These are phyloP conservation scores for Acrocephalus kingi DNA, from an alignment of 2,113 vertebrate genomes.

Conservation along the genomic window DNA sequence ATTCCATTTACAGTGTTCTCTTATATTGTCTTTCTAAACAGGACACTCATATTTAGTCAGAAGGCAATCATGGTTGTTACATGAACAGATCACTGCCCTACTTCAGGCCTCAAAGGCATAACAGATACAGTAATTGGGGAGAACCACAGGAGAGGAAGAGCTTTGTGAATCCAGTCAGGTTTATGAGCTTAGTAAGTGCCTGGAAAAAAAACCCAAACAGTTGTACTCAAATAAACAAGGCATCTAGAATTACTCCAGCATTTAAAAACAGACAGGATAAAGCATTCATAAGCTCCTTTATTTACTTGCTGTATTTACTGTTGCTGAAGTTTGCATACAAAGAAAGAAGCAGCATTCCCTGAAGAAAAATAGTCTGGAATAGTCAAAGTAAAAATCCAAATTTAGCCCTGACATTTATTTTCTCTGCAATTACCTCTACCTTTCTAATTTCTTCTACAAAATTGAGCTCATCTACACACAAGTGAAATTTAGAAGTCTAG, in stretches of 20 bases:
- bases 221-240: neutral
- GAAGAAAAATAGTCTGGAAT: neutral
- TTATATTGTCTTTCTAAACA: neutral
- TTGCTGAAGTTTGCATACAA: neutral
- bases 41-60: neutral
- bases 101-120: neutral
- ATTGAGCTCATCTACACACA: neutral
- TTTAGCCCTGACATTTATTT: neutral
- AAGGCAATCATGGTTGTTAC: neutral
- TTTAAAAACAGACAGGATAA: neutral
- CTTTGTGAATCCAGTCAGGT: neutral
- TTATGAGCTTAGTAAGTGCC: neutral
- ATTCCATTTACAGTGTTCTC: neutral
- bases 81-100: neutral
- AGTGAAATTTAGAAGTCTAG: neutral
- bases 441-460: neutral
- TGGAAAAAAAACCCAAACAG: neutral
- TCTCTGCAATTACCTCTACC: neutral
- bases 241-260: neutral
- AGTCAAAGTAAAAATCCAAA: neutral
- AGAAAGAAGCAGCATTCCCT: neutral
- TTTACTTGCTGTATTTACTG: neutral
- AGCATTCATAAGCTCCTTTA: neutral
- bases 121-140: neutral
- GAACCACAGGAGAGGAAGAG: neutral